Conservation (phyloP, 2,113 vertebrate species). For the Galbula dea region DNA sequence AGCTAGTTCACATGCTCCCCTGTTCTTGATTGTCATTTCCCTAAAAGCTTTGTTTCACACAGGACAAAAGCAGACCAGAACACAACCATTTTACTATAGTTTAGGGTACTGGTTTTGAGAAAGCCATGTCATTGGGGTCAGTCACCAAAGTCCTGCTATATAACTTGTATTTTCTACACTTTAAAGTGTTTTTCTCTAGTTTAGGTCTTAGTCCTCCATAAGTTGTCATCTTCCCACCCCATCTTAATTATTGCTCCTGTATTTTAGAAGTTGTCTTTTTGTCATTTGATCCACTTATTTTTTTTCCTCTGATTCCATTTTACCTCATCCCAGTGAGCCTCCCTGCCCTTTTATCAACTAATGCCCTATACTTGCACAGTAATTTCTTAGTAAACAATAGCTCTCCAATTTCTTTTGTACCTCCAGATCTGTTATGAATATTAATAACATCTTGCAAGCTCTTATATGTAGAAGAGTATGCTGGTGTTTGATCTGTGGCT, state of each 20-base stretch:
- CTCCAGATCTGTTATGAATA: conserved; percentile 73
- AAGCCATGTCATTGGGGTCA: background rate
- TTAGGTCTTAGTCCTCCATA: background rate
- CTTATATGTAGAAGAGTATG: conserved; percentile 65
- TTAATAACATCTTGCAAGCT: conserved; percentile 74
- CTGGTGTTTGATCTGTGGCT: conserved; percentile 72
- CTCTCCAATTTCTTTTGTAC: conserved; percentile 71
- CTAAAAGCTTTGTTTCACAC: background rate
- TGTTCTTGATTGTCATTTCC: background rate
- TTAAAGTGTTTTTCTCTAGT: background rate
- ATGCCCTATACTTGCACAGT: conserved; percentile 58
- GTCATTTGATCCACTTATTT: conserved; percentile 40
- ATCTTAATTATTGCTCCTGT: conserved; percentile 20
- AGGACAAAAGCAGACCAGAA: background rate
- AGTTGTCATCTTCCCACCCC: background rate
- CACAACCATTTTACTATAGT: background rate
- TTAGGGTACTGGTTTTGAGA: background rate
- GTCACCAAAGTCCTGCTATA: background rate
- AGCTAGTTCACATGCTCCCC: background rate
- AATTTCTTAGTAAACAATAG: conserved; percentile 71
- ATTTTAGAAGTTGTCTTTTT: conserved; percentile 25
- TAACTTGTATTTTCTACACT: background rate
- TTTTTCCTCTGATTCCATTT: conserved; percentile 32
- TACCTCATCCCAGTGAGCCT: background rate
- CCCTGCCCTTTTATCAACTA: conserved; percentile 71